Evolutionary conservation across 2,113 vertebrate genomes (phyloP), one percentile per base, ranked within the genome.

Genomic region (Natator depressus): DNA sequence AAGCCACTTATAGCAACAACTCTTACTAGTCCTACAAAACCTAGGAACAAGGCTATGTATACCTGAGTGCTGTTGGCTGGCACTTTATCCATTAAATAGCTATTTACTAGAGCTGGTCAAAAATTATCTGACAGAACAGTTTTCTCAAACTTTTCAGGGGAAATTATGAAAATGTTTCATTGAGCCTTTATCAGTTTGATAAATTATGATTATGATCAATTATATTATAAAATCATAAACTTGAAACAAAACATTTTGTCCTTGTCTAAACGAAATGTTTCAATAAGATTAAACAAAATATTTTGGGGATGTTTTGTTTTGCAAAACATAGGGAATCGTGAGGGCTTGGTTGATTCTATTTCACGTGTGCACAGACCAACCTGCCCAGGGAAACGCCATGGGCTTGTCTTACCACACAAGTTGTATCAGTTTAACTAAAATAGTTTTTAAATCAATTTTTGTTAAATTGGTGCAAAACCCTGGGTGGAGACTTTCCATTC

Each of bases 371-470:
- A 13, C 3, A 59, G 10, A 2, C 24, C 72, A 6, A 25, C 17
- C 4, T 14, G 4, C 35, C 46, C 3, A 1, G 46, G 31, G 17
- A 84, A 90, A 10, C 42, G 14, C 24, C 0, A 0, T 0, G 1
- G 50, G 17, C 1, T 4, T 11, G 16, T 24, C 20, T 84, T 84
- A 5, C 17, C 84, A 35, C 84, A 35, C 0, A 5, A 8, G 14
- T 53, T 80, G 5, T 13, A 4, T 84, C 87, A 42, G 42, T 81
- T 92, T 22, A n/a, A 13, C 57, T 4, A 57, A 46, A 89, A 83
- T 31, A 2, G 2, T 29, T 78, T 80, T 79, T 47, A 8, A 79
- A 79, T 31, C 31, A 80, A 51, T 50, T 87, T 82, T 38, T 78
- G 86, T 47, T 46, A 84, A 95, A 38, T 20, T 10, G 2, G 1